phyloP scores from a whole-genome alignment of 2,888 invertebrate species.

The Troides aeacus region DNA sequence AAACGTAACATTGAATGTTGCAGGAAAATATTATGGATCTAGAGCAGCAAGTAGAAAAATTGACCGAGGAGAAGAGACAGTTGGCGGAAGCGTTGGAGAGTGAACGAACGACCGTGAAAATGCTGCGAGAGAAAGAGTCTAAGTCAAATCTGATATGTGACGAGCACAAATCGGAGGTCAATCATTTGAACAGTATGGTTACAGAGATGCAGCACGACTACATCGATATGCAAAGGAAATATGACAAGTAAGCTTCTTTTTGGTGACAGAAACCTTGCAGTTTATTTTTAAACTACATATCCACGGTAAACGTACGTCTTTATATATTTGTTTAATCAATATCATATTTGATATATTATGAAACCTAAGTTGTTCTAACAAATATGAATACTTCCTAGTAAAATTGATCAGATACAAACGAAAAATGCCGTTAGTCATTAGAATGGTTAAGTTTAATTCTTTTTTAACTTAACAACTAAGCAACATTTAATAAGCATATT shows the following conservation, averaged over 20 bases:
- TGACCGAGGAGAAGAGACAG: slow-evolving; percentile 73
- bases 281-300: too few species aligned
- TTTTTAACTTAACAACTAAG: too few species aligned
- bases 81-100: slow-evolving; percentile 74
- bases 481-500: neutral
- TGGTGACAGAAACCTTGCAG: too few species aligned
- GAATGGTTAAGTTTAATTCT: too few species aligned
- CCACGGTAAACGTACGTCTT: too few species aligned
- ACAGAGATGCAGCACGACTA: slow-evolving; percentile 71
- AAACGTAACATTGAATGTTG: slow-evolving; percentile 34
- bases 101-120: slow-evolving; percentile 75
- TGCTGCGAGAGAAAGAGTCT: slow-evolving; percentile 72
- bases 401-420: too few species aligned
- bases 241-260: slow-evolving; percentile 55
- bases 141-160: slow-evolving; percentile 70
- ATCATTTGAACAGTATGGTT: slow-evolving; percentile 62
- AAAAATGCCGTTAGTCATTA: too few species aligned
- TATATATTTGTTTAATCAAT: too few species aligned
- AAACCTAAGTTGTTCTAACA: too few species aligned
- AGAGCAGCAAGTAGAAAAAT: slow-evolving; percentile 68
- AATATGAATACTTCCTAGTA: too few species aligned
- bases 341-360: too few species aligned
- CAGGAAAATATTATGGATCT: slow-evolving; percentile 67
- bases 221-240: slow-evolving; percentile 64
- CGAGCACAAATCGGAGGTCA: slow-evolving; percentile 75